Evolutionary conservation across 1,140 invertebrate species (phyloP).

Genomic region (Paralvinella palmiformis): DNA sequence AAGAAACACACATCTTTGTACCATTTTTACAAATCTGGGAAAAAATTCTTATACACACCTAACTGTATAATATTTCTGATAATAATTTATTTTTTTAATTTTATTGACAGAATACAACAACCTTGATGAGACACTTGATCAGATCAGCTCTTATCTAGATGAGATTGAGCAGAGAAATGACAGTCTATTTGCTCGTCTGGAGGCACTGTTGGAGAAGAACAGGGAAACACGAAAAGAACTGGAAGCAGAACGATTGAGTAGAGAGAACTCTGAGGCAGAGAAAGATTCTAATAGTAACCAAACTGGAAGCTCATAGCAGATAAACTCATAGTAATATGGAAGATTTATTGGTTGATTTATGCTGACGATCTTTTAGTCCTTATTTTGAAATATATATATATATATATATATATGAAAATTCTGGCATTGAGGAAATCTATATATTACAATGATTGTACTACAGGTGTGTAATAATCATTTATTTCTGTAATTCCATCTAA

Average conservation of each 20-base stretch:
- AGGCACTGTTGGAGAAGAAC: slow-evolving; percentile 4
- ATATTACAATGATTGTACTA: too few species aligned
- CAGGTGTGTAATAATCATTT: too few species aligned
- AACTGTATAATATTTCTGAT: not conserved
- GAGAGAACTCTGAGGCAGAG: not conserved
- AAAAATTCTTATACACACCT: not conserved
- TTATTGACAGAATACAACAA: slow-evolving; percentile 3
- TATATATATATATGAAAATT: too few species aligned
- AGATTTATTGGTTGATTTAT: too few species aligned
- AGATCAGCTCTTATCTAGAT: not conserved
- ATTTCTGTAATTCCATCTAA: too few species aligned
- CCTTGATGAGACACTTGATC: not conserved
- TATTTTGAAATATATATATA: too few species aligned
- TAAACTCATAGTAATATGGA: too few species aligned
- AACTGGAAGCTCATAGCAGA: too few species aligned
- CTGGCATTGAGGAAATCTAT: too few species aligned
- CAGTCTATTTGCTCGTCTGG: slow-evolving; percentile 1
- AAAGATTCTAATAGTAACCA: not conserved
- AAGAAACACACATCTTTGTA: not conserved
- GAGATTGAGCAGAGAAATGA: slow-evolving; percentile 10
- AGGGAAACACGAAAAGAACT: not conserved
- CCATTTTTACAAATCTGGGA: not conserved
- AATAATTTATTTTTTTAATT: not conserved
- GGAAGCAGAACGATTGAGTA: not conserved
- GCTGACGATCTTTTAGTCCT: too few species aligned